These are phyloP conservation scores for Meganola albula DNA, from an alignment of 2,888 invertebrate species.

Conservation along the genomic window DNA sequence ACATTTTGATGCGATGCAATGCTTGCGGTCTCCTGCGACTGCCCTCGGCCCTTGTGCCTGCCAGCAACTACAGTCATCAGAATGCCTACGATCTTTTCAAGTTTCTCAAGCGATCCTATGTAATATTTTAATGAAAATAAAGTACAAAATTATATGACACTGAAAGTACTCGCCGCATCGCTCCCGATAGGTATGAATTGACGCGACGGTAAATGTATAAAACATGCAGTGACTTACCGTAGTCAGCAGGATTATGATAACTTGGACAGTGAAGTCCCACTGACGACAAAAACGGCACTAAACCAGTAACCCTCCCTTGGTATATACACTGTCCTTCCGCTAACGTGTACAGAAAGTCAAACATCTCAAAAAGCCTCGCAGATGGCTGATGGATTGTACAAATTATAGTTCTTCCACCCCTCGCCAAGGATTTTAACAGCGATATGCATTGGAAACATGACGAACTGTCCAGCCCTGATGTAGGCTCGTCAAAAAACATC, in stretches of 20 bases:
- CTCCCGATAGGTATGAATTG: too few relatives aligned
- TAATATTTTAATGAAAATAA: too few relatives aligned
- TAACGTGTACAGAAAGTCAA: constrained; percentile 93
- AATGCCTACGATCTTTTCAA: too few relatives aligned
- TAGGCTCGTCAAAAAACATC: constrained; percentile 98
- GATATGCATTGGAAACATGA: constrained; percentile 96
- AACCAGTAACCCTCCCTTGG: constrained; percentile 87
- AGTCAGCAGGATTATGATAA: constrained; percentile 98
- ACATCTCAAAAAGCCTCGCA: constrained; percentile 96
- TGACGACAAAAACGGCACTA: constrained; percentile 92
- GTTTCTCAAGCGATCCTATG: too few relatives aligned
- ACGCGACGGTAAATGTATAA: too few relatives aligned
- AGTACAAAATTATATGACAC: too few relatives aligned
- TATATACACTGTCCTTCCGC: constrained; percentile 97
- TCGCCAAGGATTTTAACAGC: constrained; percentile 90
- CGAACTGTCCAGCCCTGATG: constrained; percentile 94
- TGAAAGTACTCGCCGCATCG: too few relatives aligned
- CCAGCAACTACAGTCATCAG: too few relatives aligned
- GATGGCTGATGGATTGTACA: constrained; percentile 98
- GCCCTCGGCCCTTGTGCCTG: too few relatives aligned
- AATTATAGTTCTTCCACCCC: constrained; percentile 93
- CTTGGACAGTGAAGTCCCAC: constrained; percentile 94
- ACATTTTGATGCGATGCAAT: too few relatives aligned
- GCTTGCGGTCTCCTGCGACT: too few relatives aligned
- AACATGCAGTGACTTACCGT: constrained; percentile 86